phyloP scores from a whole-genome alignment of 2,797 vertebrate genomes.

The Notolabrus celidotus region DNA sequence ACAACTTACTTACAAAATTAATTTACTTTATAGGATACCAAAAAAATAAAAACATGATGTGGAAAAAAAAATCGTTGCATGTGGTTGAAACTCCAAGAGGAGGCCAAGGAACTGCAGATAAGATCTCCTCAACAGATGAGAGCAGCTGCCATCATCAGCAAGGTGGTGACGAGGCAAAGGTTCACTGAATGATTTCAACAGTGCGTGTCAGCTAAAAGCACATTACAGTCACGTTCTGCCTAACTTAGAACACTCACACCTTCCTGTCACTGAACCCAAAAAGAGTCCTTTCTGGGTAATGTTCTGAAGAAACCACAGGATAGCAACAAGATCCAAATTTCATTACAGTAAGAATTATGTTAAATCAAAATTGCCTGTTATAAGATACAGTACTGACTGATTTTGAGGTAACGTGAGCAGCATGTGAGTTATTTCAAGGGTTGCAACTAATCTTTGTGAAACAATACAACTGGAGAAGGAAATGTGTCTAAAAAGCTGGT shows the following conservation, averaged over 20 bases:
- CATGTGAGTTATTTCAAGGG: no score
- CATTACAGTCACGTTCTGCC: background rate
- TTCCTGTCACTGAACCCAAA: background rate
- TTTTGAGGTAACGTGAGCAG: no score
- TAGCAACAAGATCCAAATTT: background rate
- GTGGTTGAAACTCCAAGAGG: background rate
- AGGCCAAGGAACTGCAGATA: conserved; percentile 32
- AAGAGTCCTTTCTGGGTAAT: background rate
- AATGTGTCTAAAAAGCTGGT: no score
- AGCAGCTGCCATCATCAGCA: conserved; percentile 29
- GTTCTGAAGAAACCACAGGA: background rate
- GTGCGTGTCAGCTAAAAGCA: conserved; percentile 8
- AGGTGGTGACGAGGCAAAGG: conserved; percentile 14
- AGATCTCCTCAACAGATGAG: conserved; percentile 28
- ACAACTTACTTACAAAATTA: no score
- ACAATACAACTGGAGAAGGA: no score
- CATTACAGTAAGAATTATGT: no score
- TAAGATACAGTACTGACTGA: no score
- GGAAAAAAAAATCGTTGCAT: background rate
- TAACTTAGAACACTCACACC: background rate
- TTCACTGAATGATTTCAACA: conserved; percentile 31
- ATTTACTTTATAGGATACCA: background rate
- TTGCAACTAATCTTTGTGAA: no score
- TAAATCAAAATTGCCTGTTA: no score
- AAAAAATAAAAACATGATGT: background rate